Base-by-base conservation (phyloP, 2,797 vertebrate species). In the Loris lydekkerianus region DNA sequence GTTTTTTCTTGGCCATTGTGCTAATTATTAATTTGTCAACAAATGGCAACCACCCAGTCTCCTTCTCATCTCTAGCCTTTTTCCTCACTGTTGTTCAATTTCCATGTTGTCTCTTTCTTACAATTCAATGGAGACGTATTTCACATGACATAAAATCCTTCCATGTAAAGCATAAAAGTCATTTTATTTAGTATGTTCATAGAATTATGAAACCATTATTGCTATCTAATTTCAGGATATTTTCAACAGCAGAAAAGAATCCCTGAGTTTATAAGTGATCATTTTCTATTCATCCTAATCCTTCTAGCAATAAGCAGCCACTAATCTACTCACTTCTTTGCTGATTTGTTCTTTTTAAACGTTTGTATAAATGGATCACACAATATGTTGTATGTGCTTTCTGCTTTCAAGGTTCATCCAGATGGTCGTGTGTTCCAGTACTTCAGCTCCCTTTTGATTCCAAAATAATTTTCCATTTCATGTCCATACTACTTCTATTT, bases 241-340 rank as follows among this genome's bases (percentile, higher is more conserved):
- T 91, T 76, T 85, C 9, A 58, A 13, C 5, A 69, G 25, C 18
- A 18, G 56, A 49, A 84, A 86, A 56, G 53, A 75, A 84, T 10
- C 4, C 34, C 10, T 10, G 15, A 23, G 1, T 0, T 23, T 1
- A 2, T n/a, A 75, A 18, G 14, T 15, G 29, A 7, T 43, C 14
- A 58, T 10, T 8, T 14, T 17, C 2, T 18, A 27, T 10, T 70
- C 4, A 5, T 83, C 29, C 40, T 46, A 87, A 46, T 83, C 10
- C 29, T 43, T 21, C 29, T 31, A 76, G 20, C 25, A 76, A 61
- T 13, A 40, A 14, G 2, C 10, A 29, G 70, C 10, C 4, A 23
- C 3, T n/a, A 34, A n/a, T 17, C 27, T 49, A 49, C 20, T 78
- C 49, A 53, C 15, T 53, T 37, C 31, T 37, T 63, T 8, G 40